Percentiles rank a stretch among this genome's conserved stretches.
These are phyloP conservation scores for Eucidaris tribuloides DNA, from an alignment of 35 echinoderm and acorn worm genomes.

Conservation along the genomic window DNA sequence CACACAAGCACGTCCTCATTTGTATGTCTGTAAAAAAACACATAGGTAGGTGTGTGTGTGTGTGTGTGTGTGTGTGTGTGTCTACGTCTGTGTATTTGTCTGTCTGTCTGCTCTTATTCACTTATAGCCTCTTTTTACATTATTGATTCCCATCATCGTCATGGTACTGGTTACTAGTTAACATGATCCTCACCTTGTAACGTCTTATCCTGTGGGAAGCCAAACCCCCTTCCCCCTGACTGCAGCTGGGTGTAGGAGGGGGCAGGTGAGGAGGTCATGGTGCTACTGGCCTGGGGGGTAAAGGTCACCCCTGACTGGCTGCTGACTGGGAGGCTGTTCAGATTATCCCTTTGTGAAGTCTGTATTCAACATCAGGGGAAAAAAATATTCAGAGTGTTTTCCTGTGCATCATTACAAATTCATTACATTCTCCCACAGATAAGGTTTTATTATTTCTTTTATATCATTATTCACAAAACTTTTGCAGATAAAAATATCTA, in stretches of 20 bases:
- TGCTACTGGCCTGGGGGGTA: constrained; percentile 34
- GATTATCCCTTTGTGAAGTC: too few species aligned
- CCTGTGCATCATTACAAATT: too few species aligned
- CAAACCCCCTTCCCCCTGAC: constrained; percentile 62
- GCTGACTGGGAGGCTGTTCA: constrained; percentile 2
- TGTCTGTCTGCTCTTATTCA: too few species aligned
- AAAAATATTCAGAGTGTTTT: too few species aligned
- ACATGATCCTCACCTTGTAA: constrained; percentile 47
- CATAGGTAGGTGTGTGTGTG: too few species aligned
- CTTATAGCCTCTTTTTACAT: too few species aligned
- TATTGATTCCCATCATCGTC: background rate
- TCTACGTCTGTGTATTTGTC: background rate
- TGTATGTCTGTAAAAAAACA: background rate
- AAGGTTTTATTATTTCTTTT: too few species aligned
- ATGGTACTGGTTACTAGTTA: background rate
- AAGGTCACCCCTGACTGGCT: constrained; percentile 55
- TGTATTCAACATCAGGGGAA: too few species aligned
- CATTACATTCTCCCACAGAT: too few species aligned
- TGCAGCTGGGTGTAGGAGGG: constrained; percentile 95
- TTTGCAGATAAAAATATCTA: too few species aligned
- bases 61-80: background rate
- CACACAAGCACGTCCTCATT: too few species aligned
- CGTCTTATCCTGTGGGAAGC: constrained; percentile 78
- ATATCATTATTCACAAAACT: too few species aligned
- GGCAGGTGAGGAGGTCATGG: constrained; percentile 61